Conservation (phyloP, 2,888 invertebrate species). For the Dascillus cervinus region DNA sequence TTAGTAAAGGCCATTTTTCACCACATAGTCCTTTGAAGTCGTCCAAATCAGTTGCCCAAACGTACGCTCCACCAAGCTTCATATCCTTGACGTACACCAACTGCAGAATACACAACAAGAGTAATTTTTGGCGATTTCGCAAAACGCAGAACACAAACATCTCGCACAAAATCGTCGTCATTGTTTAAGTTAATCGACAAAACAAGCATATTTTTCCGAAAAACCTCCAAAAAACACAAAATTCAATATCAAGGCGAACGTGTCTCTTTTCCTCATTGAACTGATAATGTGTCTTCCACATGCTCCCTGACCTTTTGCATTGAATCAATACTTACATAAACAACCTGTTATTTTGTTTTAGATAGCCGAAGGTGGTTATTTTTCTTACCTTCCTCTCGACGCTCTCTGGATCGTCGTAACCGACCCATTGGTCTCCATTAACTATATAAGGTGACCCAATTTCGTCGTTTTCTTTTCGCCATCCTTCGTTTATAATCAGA, state of each 20-base stretch:
- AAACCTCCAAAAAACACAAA: no score
- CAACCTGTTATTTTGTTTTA: constrained; percentile 1
- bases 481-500: constrained; percentile 34
- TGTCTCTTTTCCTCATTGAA: constrained; percentile 5
- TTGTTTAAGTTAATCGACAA: no score
- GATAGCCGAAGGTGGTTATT: no score
- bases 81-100: constrained; percentile 55
- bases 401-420: constrained; percentile 64
- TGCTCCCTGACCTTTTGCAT: constrained; percentile 1
- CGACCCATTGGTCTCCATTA: constrained; percentile 72
- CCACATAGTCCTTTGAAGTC: constrained; percentile 75
- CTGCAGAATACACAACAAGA: constrained; percentile 34
- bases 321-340: constrained; percentile 1
- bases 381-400: constrained; percentile 54
- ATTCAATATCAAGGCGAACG: constrained; percentile 6
- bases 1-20: constrained; percentile 60
- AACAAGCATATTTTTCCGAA: no score
- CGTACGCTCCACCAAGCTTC: constrained; percentile 61
- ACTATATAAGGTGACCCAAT: constrained; percentile 59
- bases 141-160: constrained; percentile 1
- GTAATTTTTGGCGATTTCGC: neutral
- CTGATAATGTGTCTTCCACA: constrained; percentile 7
- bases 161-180: no score
- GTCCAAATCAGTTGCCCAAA: constrained; percentile 68
- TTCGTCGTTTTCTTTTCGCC: constrained; percentile 43